A percentile compares a stretch with the other conserved stretches of the same genome.
These are phyloP conservation scores for Drosophila cognata DNA, from an alignment of 2,888 invertebrate genomes.

Conservation along the genomic window DNA sequence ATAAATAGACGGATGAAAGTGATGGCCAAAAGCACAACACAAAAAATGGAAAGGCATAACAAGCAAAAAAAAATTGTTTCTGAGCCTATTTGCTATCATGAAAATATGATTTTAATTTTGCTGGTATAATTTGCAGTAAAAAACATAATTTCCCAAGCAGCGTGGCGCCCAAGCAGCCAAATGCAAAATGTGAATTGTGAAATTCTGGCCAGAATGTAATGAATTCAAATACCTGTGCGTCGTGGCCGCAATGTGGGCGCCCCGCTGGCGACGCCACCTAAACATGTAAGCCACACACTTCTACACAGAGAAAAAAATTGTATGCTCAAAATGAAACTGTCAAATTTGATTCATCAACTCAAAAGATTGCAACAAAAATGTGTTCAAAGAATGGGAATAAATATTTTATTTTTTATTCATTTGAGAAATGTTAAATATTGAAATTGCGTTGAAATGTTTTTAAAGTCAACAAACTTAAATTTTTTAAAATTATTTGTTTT, in stretches of 20 bases:
- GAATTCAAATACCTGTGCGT: slow-evolving; percentile 76
- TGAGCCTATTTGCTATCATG: slow-evolving; percentile 76
- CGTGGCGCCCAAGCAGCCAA: slow-evolving; percentile 50
- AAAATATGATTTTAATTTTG: slow-evolving; percentile 78
- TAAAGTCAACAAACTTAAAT: too few species aligned
- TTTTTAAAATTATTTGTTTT: background rate
- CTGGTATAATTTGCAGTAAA: slow-evolving; percentile 61
- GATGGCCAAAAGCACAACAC: slow-evolving; percentile 12
- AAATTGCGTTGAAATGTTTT: background rate
- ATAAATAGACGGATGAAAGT: slow-evolving; percentile 38
- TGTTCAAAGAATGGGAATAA: background rate
- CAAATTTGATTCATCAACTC: background rate
- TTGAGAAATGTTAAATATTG: background rate
- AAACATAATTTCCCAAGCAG: slow-evolving; percentile 60
- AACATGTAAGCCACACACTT: slow-evolving; percentile 38
- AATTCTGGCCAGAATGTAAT: slow-evolving; percentile 68
- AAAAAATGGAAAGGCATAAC: slow-evolving; percentile 10
- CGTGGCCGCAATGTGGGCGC: slow-evolving; percentile 37
- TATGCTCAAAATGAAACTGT: background rate
- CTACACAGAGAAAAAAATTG: background rate
- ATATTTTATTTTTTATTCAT: background rate
- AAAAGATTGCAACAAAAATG: background rate
- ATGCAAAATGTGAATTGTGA: slow-evolving; percentile 40
- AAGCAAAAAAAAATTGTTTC: slow-evolving; percentile 31
- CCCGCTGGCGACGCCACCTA: slow-evolving; percentile 46